These are phyloP conservation scores for Atlantisia rogersi DNA, from an alignment of 2,113 vertebrate species.

Conservation along the genomic window DNA sequence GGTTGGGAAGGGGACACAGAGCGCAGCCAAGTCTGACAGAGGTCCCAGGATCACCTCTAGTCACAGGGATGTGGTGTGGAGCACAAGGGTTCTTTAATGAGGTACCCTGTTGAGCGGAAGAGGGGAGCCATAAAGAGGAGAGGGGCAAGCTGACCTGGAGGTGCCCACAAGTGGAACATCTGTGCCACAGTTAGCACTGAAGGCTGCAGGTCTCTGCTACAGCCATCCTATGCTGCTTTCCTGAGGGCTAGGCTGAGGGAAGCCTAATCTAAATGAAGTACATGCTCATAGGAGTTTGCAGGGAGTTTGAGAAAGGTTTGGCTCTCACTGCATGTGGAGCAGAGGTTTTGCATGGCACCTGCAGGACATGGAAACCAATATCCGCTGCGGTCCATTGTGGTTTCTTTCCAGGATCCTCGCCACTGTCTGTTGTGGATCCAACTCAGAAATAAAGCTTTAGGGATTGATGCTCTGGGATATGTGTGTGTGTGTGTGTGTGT, in stretches of 20 bases:
- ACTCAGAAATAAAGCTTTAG: background rate
- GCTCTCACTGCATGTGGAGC: fast-evolving
- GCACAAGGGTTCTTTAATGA: background rate
- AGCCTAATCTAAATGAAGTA: background rate
- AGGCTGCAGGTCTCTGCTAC: background rate
- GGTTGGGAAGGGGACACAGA: background rate
- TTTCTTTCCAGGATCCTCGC: background rate
- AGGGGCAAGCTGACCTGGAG: background rate
- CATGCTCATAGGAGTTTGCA: fast-evolving
- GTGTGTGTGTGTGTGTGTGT: too few species aligned
- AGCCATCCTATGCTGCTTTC: background rate
- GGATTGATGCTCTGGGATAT: background rate
- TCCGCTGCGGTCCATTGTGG: background rate
- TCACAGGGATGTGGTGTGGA: background rate
- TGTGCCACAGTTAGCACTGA: fast-evolving
- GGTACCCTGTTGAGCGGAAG: background rate
- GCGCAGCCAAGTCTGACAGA: background rate
- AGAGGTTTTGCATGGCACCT: background rate
- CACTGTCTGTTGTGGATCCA: background rate
- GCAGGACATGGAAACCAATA: background rate
- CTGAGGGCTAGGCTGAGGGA: background rate
- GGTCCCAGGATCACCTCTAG: background rate
- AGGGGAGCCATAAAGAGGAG: background rate
- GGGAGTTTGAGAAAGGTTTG: background rate
- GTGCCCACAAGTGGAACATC: background rate